A percentile compares a stretch with the other conserved stretches of the same genome.
Conservation (phyloP, 1,140 invertebrate genomes). For the Acromyrmex heyeri region DNA sequence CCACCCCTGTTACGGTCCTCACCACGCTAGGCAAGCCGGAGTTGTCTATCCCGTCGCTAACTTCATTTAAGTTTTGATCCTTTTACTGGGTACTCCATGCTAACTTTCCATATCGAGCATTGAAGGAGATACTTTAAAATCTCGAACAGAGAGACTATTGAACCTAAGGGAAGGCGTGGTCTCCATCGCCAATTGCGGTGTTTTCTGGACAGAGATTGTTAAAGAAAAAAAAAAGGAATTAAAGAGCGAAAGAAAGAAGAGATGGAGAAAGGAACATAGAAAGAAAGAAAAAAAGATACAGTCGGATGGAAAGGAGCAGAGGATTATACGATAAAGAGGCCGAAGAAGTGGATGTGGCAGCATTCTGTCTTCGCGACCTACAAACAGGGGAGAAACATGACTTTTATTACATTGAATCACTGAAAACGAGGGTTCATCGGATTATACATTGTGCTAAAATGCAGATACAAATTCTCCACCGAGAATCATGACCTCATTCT, state of each 20-base stretch:
- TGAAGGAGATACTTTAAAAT: conserved; percentile 70
- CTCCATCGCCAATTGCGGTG: neutral
- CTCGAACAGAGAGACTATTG: conserved; percentile 46
- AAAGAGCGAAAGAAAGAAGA: neutral
- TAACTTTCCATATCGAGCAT: conserved; percentile 80
- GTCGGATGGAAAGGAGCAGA: neutral
- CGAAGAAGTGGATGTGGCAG: too few species aligned
- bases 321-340: neutral
- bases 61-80: conserved; percentile 81
- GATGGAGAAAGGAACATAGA: neutral
- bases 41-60: conserved; percentile 75
- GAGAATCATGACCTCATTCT: conserved; percentile 30
- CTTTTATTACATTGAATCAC: conserved; percentile 53
- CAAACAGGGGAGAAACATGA: conserved; percentile 9
- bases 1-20: conserved; percentile 5
- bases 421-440: conserved; percentile 34
- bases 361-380: neutral
- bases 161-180: conserved; percentile 55
- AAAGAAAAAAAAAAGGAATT: neutral
- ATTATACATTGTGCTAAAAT: conserved; percentile 56
- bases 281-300: neutral
- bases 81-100: conserved; percentile 74
- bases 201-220: conserved; percentile 3
- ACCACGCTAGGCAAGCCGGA: conserved; percentile 28
- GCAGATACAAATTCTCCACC: conserved; percentile 43